Percentiles rank a stretch among this genome's conserved stretches.
Evolutionary conservation across 2,888 invertebrate species (phyloP).

Genomic region (Thymelicus lineola): DNA sequence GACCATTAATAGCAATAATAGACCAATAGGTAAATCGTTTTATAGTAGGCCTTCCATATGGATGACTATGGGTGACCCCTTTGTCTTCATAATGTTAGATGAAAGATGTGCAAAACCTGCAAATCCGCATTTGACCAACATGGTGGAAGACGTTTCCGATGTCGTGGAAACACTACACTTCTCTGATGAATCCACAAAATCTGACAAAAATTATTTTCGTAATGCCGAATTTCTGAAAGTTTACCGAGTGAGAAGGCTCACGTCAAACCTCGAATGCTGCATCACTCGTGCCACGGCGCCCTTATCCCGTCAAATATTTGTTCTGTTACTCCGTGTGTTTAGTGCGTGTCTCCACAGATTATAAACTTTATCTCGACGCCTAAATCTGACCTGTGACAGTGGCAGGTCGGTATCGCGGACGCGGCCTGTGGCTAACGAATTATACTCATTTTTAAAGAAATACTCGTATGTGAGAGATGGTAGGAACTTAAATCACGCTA

Average conservation of each 20-base stretch:
- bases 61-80: too few relatives aligned
- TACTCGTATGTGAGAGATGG: too few relatives aligned
- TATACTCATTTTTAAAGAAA: neutral
- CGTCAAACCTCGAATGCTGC: constrained; percentile 11
- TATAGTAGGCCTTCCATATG: too few relatives aligned
- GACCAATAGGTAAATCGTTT: too few relatives aligned
- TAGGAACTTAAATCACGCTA: too few relatives aligned
- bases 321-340: constrained; percentile 63
- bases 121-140: too few relatives aligned
- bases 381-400: constrained; percentile 62
- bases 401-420: constrained; percentile 29
- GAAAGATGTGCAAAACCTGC: too few relatives aligned
- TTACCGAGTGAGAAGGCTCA: neutral
- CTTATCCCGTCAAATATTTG: constrained; percentile 71
- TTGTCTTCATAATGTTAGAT: too few relatives aligned
- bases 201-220: too few relatives aligned
- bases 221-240: too few relatives aligned
- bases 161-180: neutral
- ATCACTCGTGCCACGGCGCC: constrained; percentile 43
- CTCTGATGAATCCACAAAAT: neutral
- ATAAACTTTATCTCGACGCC: constrained; percentile 70
- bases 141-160: too few relatives aligned
- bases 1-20: too few relatives aligned
- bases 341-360: constrained; percentile 62
- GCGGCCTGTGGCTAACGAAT: neutral